Base-by-base conservation (phyloP, 92 coral and sea anemone species). In the Heteractis magnifica region DNA sequence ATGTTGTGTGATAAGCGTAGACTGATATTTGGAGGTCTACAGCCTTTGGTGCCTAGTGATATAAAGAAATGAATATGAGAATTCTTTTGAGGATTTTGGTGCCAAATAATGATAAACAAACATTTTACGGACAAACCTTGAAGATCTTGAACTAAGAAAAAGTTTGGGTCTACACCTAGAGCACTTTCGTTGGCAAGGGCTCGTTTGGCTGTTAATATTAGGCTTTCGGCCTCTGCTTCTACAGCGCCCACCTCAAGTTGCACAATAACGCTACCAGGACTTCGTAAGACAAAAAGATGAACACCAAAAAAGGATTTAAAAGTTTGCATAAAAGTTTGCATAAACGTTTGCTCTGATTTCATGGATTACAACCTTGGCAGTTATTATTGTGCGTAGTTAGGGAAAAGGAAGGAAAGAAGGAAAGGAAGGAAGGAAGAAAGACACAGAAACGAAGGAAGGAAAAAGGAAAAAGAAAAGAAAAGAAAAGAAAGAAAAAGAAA, bases 201-300 rank as follows among this genome's bases (percentile, higher is more conserved):
- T 13, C n/a, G 56, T 41, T 77, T 87, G 4, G 90, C 90, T 19
- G 59, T 81, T 23, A 26, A 51, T 44, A 87, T 77, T 81, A 90
- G 72, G 26, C 81, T 81, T 51, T 81, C 77, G 14, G 82, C 82
- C 34, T 90, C 89, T 13, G 91, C 85, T 52, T 90, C 91, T 51
- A 62, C 89, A 64, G 87, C 89, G 14, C 93, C 93, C 72, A 90
- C 89, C 60, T 87, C 89, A 53, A 90, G 71, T 59, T 88, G 91
- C 8, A 87, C 89, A 11, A 90, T 90, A 50, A 90, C 79, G 62
- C 93, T 90, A n/a, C 93, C 93, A 81, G 93, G 93, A 41, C 93
- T 90, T 82, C 56, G 56, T 9, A 19, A 51, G 50, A 21, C 51
- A 12, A 19, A 77, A 52, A 14, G 12, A 51, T n/a, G 44, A 62